Evolutionary conservation across 2,113 vertebrate genomes (phyloP).

Genomic region (Dromiciops gliroides): DNA sequence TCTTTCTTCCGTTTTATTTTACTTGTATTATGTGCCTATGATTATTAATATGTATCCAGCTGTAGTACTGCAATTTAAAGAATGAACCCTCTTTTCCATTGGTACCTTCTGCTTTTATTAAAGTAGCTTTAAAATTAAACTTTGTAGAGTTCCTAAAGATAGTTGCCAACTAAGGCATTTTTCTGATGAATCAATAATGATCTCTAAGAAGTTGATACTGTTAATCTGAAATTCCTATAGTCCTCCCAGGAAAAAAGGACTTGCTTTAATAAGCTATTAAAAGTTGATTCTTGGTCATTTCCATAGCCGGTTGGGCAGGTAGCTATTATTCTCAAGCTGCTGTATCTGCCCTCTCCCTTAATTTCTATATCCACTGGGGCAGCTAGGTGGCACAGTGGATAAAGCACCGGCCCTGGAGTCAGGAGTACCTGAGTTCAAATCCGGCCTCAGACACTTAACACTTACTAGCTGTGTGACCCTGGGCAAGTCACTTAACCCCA

Average conservation of each 20-base stretch:
- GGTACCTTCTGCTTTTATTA: background rate
- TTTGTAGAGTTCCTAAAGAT: background rate
- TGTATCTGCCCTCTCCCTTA: constrained; percentile 18
- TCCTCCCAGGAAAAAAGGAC: background rate
- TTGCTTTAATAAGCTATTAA: constrained; percentile 4
- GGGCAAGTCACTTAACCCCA: too few species aligned
- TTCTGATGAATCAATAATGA: background rate
- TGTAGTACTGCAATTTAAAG: background rate
- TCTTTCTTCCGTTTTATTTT: background rate
- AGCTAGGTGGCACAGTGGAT: too few species aligned
- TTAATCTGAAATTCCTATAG: background rate
- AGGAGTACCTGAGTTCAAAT: too few species aligned
- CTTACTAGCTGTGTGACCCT: too few species aligned
- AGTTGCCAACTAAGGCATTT: background rate
- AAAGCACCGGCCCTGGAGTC: too few species aligned
- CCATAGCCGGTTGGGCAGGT: constrained; percentile 9
- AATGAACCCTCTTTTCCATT: background rate
- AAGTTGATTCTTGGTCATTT: constrained; percentile 43
- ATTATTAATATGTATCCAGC: background rate
- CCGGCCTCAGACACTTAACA: too few species aligned
- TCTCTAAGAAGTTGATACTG: background rate
- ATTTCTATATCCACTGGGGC: background rate
- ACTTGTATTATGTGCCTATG: background rate
- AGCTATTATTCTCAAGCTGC: constrained; percentile 10
- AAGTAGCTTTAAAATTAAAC: background rate